A percentile compares a stretch with the other conserved stretches of the same genome.
These are phyloP conservation scores for Dryomyza anilis DNA, from an alignment of 2,888 invertebrate species.

Conservation along the genomic window DNA sequence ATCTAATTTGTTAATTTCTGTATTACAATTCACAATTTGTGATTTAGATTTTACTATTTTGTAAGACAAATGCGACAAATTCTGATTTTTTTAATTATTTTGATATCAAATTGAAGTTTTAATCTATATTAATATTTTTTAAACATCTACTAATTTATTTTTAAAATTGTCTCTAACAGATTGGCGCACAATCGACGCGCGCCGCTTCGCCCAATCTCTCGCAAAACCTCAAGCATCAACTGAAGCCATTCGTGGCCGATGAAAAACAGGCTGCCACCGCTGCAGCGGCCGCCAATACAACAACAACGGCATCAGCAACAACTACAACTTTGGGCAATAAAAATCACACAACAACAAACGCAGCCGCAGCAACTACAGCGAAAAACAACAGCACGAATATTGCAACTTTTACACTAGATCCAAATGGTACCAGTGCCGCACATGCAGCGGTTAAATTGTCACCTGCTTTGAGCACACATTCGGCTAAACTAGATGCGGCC, in stretches of 20 bases:
- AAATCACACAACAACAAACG: constrained; percentile 10
- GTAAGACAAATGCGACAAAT: too few relatives aligned
- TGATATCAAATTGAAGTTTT: not conserved
- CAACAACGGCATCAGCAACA: not conserved
- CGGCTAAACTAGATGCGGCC: too few relatives aligned
- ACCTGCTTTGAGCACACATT: too few relatives aligned
- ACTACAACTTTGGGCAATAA: constrained; percentile 14
- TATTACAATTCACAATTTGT: too few relatives aligned
- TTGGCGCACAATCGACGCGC: constrained; percentile 56
- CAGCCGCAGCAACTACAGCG: constrained; percentile 13
- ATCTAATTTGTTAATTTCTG: too few relatives aligned
- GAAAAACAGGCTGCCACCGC: constrained; percentile 52
- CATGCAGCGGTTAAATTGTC: constrained; percentile 31
- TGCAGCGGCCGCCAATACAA: constrained; percentile 39
- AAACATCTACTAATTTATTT: too few relatives aligned
- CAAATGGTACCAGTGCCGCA: not conserved
- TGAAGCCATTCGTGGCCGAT: constrained; percentile 52
- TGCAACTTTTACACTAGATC: not conserved
- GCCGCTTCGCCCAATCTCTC: constrained; percentile 60
- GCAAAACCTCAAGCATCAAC: constrained; percentile 49
- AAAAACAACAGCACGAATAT: too few relatives aligned
- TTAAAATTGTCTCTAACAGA: constrained; percentile 40
- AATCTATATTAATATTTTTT: too few relatives aligned
- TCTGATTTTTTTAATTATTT: not conserved
- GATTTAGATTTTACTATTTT: not conserved